A percentile compares a stretch with the other conserved stretches of the same genome.
These are phyloP conservation scores for Meganola albula DNA, from an alignment of 2,888 invertebrate species.

Conservation along the genomic window DNA sequence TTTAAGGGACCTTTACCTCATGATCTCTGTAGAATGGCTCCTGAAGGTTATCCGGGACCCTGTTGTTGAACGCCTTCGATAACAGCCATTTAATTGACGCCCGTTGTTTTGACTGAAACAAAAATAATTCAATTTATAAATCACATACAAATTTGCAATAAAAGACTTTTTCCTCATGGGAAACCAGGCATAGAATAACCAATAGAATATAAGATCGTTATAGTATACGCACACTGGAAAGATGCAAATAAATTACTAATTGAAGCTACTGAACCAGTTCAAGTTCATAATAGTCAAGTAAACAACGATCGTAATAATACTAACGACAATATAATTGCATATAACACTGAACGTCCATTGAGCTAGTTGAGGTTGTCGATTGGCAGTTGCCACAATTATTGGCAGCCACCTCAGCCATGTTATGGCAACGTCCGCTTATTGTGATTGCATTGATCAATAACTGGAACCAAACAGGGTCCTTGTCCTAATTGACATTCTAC, in stretches of 20 bases:
- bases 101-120: slow-evolving; percentile 94
- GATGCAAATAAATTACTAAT: too few species aligned
- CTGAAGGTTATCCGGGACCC: slow-evolving; percentile 92
- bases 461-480: slow-evolving; percentile 47
- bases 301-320: slow-evolving; percentile 12
- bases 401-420: slow-evolving; percentile 34
- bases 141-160: too few species aligned
- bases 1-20: too few species aligned
- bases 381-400: slow-evolving; percentile 47
- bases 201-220: too few species aligned
- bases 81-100: slow-evolving; percentile 98
- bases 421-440: slow-evolving; percentile 70
- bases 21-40: slow-evolving; percentile 97
- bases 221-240: too few species aligned
- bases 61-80: slow-evolving; percentile 96
- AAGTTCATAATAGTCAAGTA: slow-evolving; percentile 15
- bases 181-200: too few species aligned
- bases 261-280: too few species aligned
- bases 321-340: slow-evolving; percentile 26
- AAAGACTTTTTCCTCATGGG: too few species aligned
- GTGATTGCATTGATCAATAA: slow-evolving; percentile 55
- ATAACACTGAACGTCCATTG: slow-evolving; percentile 29
- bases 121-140: too few species aligned
- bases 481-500: slow-evolving; percentile 47
- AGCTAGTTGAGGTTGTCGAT: slow-evolving; percentile 37